A percentile compares a stretch with the other conserved stretches of the same genome.
These are phyloP conservation scores for Drosophila jambulina DNA, from an alignment of 1,140 invertebrate genomes.

Conservation along the genomic window DNA sequence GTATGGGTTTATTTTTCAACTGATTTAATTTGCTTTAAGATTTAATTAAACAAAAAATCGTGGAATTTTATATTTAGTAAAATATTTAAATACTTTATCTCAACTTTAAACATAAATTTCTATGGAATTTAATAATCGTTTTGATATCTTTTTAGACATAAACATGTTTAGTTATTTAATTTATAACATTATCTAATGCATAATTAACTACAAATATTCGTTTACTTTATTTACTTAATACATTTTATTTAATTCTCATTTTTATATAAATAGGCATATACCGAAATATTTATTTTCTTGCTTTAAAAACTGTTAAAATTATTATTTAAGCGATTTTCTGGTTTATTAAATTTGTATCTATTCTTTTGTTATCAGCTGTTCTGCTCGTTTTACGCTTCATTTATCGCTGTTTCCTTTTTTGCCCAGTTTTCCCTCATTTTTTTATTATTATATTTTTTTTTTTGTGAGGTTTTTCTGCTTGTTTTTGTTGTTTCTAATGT, in stretches of 20 bases:
- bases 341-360: slow-evolving; percentile 12
- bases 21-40: neutral
- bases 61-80: neutral
- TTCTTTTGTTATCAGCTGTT: slow-evolving; percentile 64
- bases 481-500: slow-evolving; percentile 51
- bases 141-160: too few relatives aligned
- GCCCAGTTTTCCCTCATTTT: neutral
- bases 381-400: slow-evolving; percentile 71
- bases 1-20: neutral
- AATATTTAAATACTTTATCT: neutral
- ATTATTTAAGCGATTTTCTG: neutral
- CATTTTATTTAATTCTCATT: too few relatives aligned
- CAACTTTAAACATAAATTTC: too few relatives aligned
- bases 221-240: too few relatives aligned
- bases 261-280: too few relatives aligned
- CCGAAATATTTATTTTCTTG: neutral
- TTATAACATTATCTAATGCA: too few relatives aligned
- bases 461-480: neutral
- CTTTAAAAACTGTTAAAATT: neutral
- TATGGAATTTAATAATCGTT: too few relatives aligned
- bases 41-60: neutral
- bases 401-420: slow-evolving; percentile 14
- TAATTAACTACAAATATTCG: too few relatives aligned
- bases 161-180: too few relatives aligned
- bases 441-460: neutral